Percentiles rank a stretch among this genome's conserved stretches.
phyloP scores from a whole-genome alignment of 2,113 vertebrate genomes.

The Pogonocichla stellata region DNA sequence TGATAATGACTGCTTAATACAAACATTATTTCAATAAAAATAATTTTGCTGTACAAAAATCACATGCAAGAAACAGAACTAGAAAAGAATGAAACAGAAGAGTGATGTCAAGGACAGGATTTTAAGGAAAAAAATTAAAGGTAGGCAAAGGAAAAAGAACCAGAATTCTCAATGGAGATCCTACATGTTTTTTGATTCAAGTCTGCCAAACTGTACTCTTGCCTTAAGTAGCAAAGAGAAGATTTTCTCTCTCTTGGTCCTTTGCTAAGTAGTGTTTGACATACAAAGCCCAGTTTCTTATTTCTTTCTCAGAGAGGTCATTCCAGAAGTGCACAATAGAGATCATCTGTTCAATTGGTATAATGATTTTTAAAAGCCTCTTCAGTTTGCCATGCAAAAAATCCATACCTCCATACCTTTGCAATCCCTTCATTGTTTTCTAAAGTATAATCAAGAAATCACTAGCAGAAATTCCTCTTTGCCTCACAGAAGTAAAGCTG shows the following conservation, averaged over 20 bases:
- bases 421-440: neutral
- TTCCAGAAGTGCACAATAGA: neutral
- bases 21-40: neutral
- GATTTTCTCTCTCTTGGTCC: neutral
- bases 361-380: neutral
- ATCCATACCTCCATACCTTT: neutral
- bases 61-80: neutral
- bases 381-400: neutral
- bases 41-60: neutral
- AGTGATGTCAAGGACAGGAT: neutral
- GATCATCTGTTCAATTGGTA: neutral
- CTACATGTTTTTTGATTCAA: neutral
- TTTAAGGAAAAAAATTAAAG: neutral
- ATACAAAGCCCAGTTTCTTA: neutral
- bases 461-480: neutral
- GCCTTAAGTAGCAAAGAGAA: neutral
- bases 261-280: neutral
- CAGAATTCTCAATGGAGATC: neutral
- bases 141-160: neutral
- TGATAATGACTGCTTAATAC: neutral
- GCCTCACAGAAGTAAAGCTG: neutral
- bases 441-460: neutral
- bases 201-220: neutral
- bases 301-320: neutral
- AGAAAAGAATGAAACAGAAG: neutral